Conservation (phyloP, 2,113 vertebrate genomes). For the Athene noctua region DNA sequence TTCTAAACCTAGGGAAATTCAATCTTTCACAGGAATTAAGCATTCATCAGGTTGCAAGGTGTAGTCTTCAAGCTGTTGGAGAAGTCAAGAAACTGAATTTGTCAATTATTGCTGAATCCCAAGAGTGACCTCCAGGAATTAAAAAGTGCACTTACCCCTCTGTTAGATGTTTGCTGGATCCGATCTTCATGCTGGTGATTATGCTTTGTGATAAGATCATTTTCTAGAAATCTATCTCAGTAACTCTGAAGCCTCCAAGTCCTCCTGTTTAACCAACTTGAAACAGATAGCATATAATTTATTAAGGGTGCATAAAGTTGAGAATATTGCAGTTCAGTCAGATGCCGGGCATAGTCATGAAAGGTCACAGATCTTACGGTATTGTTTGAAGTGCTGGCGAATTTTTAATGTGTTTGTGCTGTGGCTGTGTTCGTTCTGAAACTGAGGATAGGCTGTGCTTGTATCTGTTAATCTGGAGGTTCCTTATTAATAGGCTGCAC, state of each 20-base stretch:
- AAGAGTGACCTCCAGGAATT: neutral
- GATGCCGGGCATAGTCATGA: neutral
- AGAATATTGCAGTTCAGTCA: neutral
- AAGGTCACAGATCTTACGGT: neutral
- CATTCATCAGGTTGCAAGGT: neutral
- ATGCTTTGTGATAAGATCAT: neutral
- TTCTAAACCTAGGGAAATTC: neutral
- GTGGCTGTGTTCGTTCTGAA: neutral
- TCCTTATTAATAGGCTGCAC: constrained; percentile 83
- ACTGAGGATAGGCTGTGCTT: constrained; percentile 21
- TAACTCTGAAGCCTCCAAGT: neutral
- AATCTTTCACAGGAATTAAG: neutral
- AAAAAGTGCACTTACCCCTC: neutral
- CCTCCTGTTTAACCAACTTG: neutral
- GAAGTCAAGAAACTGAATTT: neutral
- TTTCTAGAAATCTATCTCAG: neutral
- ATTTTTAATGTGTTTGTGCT: neutral
- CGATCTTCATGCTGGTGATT: neutral
- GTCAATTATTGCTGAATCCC: neutral
- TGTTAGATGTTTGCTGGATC: neutral
- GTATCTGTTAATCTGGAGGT: constrained; percentile 72
- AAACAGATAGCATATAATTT: neutral
- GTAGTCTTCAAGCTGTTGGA: neutral
- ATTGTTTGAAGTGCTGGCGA: neutral
- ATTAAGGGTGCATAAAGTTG: neutral